Base-by-base conservation (phyloP, 2,113 vertebrate species). In the Cyprinodon tularosa region DNA sequence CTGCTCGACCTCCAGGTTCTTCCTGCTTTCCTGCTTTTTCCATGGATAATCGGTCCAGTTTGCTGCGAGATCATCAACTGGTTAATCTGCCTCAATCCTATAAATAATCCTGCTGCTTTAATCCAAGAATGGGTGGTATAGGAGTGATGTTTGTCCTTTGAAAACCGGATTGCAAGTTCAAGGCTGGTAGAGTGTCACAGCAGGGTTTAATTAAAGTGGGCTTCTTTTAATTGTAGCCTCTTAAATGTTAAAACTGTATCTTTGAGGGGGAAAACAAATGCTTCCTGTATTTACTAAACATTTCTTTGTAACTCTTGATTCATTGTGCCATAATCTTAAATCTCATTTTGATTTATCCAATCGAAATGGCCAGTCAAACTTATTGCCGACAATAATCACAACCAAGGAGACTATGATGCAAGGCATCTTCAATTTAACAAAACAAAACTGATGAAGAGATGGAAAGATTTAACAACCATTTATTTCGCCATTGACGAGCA, bases 21-120 rank as follows among this genome's bases (percentile, higher is more conserved):
- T 57, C 50, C 20, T 38, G 50, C 62, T 47, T 37, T 37, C 60
- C n/a, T 9, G 37, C 37, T 38, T 44, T 57, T 53, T 22, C 50
- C 40, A 0, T 62, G 50, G 72, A 68, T 77, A 63, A 72, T 62
- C 53, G 63, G 50, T 79, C 75, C 71, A 44, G 77, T 81, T 84
- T 48, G 68, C 71, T 69, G 72, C 40, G 40, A 39, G 69, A 72
- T 68, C 2, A n/a, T 78, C 68, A 84, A 88, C 67, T 62, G 79
- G 68, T 86, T 92, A 88, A 90, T 92, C 90, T 81, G 67, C 72
- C 45, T 14, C 86, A 74, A 89, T 89, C 90, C 83, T 38, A 17
- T 12, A 74, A 81, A 74, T 84, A 90, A 86, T 90, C 84, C 71
- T 17, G 2, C 36, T 12, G 66, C 59, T 81, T 76, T 88, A 88